Base-by-base conservation (phyloP, 2,888 invertebrate genomes). In the Gastrophysa polygoni region DNA sequence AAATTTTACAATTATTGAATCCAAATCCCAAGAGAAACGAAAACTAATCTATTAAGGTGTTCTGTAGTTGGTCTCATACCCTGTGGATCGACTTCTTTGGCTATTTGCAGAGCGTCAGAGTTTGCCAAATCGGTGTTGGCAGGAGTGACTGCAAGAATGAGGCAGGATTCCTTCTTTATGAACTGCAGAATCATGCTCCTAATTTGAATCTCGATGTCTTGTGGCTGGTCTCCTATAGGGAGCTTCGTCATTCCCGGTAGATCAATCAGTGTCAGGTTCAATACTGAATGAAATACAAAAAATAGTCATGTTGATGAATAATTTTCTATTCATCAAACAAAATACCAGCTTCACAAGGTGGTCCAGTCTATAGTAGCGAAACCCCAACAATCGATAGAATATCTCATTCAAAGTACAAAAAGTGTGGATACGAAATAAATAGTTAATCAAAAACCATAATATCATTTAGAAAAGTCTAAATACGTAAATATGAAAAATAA, bases 121-220 rank as follows among this genome's bases (percentile, higher is more conserved):
- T 98, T 99, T 62, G 98, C 98, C 82, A 99, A 88, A 86, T 98
- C 98, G 44, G 95, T 91, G 83, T 98, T 98, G 63, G 98, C 98
- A 11, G 98, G 97, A 14, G 96, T 96, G 17, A 98, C 98, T 56
- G 98, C 98, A 77, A 98, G 86, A 80, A 98, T 95, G 67, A 98
- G 89, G 82, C 96, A 96, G 75, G 95, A 95, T 74, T 96, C 96
- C 73, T 94, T 91, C 74, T 88, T 88, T 77, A 98, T 96, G 83
- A 95, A 98, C 82, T 95, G 94, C 83, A 96, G 88, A 73, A 98
- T 91, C 96, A 98, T 96, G 65, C 83, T 85, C 77, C 93, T 91
- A 78, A 98, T 97, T 85, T 97, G 97, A 68, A 87, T 86, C 83
- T 98, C 98, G 78, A 98, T 98, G 83, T 99, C 98, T 1, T 79